Percentiles rank a stretch among this genome's conserved stretches.
Conservation (phyloP, 2,888 invertebrate species). For the Thera obeliscata region DNA sequence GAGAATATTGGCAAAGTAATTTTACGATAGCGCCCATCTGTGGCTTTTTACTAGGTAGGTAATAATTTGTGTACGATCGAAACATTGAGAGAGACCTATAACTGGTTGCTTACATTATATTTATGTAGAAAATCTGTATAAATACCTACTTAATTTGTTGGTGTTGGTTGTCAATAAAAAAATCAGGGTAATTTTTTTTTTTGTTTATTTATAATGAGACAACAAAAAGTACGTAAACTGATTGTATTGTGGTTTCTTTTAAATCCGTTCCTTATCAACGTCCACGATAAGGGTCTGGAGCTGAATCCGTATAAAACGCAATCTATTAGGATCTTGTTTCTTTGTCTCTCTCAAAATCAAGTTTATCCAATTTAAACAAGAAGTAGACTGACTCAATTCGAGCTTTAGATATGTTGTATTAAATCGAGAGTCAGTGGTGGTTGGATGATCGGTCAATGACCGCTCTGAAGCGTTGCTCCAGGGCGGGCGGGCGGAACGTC, state of each 20-base stretch:
- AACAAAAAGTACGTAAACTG: no score
- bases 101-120: no score
- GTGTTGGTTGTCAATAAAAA: no score
- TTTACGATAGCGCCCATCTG: background rate
- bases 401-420: slow-evolving; percentile 53
- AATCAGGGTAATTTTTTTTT: no score
- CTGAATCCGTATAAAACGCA: slow-evolving; percentile 5
- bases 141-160: no score
- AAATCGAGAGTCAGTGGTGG: slow-evolving; percentile 51
- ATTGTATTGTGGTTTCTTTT: no score
- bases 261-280: no score
- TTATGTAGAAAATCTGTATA: no score
- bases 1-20: slow-evolving; percentile 14
- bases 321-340: slow-evolving; percentile 11
- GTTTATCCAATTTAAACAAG: slow-evolving; percentile 40
- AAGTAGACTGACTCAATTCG: slow-evolving; percentile 35
- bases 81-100: no score
- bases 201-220: no score
- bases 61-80: no score
- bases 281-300: background rate
- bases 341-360: slow-evolving; percentile 31
- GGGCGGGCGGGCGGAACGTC: slow-evolving; percentile 55
- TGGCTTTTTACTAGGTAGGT: background rate
- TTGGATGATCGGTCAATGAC: slow-evolving; percentile 63
- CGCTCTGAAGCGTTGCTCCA: slow-evolving; percentile 51